These are phyloP conservation scores for Hypolimnas misippus DNA, from an alignment of 2,888 invertebrate genomes.

Conservation along the genomic window DNA sequence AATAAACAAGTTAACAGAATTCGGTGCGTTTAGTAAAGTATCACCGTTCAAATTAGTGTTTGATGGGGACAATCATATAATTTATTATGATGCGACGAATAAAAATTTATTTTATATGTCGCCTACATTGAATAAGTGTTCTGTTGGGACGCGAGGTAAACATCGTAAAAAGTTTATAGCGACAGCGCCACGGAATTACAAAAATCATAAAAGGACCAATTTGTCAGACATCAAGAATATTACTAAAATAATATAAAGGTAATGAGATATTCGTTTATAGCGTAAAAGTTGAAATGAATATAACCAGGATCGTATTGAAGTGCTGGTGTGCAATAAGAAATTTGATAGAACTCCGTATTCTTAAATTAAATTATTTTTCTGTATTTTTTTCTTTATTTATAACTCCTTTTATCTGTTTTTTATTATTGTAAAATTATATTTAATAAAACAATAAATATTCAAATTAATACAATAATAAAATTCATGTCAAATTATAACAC, in stretches of 20 bases:
- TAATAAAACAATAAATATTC: no score
- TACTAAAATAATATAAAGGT: conserved; percentile 21
- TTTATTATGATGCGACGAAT: conserved; percentile 59
- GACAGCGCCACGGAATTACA: conserved; percentile 20
- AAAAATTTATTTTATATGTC: conserved; percentile 60
- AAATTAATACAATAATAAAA: no score
- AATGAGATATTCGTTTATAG: not conserved
- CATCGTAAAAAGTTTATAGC: conserved; percentile 39
- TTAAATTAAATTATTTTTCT: no score
- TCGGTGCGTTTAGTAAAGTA: conserved; percentile 61
- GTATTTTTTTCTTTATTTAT: no score
- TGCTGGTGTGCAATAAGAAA: not conserved
- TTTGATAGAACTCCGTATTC: no score
- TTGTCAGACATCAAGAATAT: conserved; percentile 13
- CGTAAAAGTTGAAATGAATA: no score
- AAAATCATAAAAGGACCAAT: conserved; percentile 25
- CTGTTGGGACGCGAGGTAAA: conserved; percentile 50
- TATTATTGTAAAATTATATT: no score
- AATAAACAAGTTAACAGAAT: conserved; percentile 50
- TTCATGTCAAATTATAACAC: no score
- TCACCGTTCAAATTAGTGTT: conserved; percentile 58
- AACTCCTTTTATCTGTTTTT: no score
- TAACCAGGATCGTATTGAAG: not conserved
- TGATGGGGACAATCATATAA: conserved; percentile 63
- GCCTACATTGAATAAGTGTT: conserved; percentile 60